phyloP scores from a whole-genome alignment of 1,140 invertebrate genomes.

The Drosophila sproati region DNA sequence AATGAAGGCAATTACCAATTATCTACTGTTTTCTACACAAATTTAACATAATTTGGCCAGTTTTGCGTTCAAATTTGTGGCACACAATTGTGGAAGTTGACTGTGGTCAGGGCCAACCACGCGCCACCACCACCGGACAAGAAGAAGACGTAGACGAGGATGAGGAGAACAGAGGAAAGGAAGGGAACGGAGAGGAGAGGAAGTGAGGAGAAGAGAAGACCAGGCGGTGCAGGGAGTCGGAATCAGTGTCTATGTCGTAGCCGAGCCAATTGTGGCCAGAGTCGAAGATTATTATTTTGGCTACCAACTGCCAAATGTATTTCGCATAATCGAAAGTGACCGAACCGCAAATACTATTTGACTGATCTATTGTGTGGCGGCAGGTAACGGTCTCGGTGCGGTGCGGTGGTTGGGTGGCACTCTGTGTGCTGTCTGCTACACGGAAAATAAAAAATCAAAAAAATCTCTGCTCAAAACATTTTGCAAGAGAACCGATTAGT shows the following conservation, averaged over 20 bases:
- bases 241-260: not conserved
- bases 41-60: conserved; percentile 83
- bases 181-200: not conserved
- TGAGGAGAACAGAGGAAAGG: not conserved
- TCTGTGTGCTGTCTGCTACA: too few relatives aligned
- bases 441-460: too few relatives aligned
- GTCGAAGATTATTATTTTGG: conserved; percentile 77
- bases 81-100: conserved; percentile 80
- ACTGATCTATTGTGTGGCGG: conserved; percentile 67
- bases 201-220: not conserved
- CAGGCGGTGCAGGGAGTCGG: not conserved
- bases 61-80: conserved; percentile 81
- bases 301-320: conserved; percentile 73
- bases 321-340: conserved; percentile 84
- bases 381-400: conserved; percentile 38
- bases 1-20: conserved; percentile 83
- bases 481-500: too few relatives aligned
- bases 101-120: conserved; percentile 81
- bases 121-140: conserved; percentile 25
- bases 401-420: not conserved
- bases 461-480: too few relatives aligned
- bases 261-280: conserved; percentile 58
- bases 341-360: conserved; percentile 77
- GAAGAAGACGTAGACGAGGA: not conserved
- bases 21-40: conserved; percentile 84